These are phyloP conservation scores for Zoanthus solanderi DNA, from an alignment of 92 coral and sea anemone species.

Conservation along the genomic window DNA sequence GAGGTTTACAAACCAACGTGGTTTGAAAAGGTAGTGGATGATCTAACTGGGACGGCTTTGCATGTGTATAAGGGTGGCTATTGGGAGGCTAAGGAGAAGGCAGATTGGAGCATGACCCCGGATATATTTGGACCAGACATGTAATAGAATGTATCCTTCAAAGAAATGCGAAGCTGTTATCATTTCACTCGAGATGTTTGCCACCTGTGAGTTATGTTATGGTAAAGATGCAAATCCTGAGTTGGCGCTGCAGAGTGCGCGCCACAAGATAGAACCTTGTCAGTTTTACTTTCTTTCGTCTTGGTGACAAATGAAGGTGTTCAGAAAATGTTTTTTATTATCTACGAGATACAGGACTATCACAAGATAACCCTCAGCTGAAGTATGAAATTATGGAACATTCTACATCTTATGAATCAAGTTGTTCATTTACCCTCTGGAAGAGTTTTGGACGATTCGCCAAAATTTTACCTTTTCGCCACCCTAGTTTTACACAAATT, in stretches of 20 bases:
- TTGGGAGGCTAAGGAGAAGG: slow-evolving; percentile 98
- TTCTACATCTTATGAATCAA: neutral
- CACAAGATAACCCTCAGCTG: neutral
- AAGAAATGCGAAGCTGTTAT: neutral
- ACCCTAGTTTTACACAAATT: neutral
- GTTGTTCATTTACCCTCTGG: neutral
- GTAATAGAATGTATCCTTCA: neutral
- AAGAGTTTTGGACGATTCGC: neutral
- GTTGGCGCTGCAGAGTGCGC: neutral
- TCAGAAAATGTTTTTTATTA: neutral
- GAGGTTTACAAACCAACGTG: slow-evolving; percentile 94
- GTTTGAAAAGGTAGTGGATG: slow-evolving; percentile 95
- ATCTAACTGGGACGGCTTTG: slow-evolving; percentile 72
- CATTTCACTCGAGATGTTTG: neutral
- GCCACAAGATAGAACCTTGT: neutral
- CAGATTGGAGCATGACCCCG: slow-evolving; percentile 89
- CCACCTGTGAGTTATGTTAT: neutral
- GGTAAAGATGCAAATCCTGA: neutral
- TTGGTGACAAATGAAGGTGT: neutral
- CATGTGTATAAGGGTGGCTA: slow-evolving; percentile 99
- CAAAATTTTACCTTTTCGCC: neutral
- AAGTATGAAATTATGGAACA: neutral
- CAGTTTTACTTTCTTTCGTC: neutral
- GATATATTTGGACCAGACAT: slow-evolving; percentile 78
- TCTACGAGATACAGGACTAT: neutral